Evolutionary conservation across 1,140 invertebrate genomes (phyloP).

Genomic region (Leptinotarsa undecemlineata): DNA sequence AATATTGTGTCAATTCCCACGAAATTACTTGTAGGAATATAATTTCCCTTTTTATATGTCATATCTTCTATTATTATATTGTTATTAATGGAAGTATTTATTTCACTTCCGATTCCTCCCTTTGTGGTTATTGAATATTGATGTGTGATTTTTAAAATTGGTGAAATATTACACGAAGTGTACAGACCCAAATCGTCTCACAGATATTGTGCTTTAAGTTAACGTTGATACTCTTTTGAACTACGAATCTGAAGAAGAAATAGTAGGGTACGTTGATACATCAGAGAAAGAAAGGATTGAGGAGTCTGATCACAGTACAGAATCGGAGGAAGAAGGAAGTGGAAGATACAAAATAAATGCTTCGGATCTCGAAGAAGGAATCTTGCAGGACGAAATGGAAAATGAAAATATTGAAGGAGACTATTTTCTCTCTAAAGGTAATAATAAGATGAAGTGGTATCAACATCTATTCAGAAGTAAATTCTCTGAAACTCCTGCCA

Average conservation of each 20-base stretch:
- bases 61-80: too few relatives aligned
- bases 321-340: background rate
- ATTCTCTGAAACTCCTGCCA: background rate
- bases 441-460: slow-evolving; percentile 6
- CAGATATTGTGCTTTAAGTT: too few relatives aligned
- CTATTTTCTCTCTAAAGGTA: background rate
- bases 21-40: too few relatives aligned
- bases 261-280: background rate
- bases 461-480: background rate
- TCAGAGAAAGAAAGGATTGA: background rate
- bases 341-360: background rate
- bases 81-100: too few relatives aligned
- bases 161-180: too few relatives aligned
- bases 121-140: too few relatives aligned
- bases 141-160: too few relatives aligned
- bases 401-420: slow-evolving; percentile 10
- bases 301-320: background rate
- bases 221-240: background rate
- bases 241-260: background rate
- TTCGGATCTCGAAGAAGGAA: slow-evolving; percentile 7
- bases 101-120: too few relatives aligned
- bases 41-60: too few relatives aligned
- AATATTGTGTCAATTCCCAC: too few relatives aligned
- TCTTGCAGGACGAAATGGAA: background rate
- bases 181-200: too few relatives aligned